Base-by-base conservation (phyloP, 2,888 invertebrate species). In the Bugula neritina region DNA sequence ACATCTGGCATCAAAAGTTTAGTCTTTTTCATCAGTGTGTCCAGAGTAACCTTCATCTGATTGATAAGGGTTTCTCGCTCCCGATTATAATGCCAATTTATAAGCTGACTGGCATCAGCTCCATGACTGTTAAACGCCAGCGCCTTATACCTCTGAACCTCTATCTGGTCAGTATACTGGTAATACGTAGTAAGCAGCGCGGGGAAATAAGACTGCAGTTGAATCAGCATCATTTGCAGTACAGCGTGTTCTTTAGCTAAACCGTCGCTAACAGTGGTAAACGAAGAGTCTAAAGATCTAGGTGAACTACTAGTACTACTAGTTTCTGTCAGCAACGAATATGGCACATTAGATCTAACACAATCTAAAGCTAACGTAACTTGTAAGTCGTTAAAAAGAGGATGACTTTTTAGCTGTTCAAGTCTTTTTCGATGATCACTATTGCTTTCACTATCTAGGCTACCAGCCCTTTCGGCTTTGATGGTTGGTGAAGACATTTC, bases 371-470 rank as follows among this genome's bases (percentile, higher is more conserved):
- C 72, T 0, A 78, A 75, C 0, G 77, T 69, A 31, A 74, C 73
- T 71, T 78, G 76, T n/a, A 79, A 72, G 34, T 79, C 79, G n/a
- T 74, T 69, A 72, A 79, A 78, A 75, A 79, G 77, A 23, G 79
- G 78, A 72, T 79, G 77, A 54, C 74, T 77, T 70, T 76, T 76
- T 23, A 78, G 75, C 31, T 76, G 74, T 1, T 74, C 71, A n/a
- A 78, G 74, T 69, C 76, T 52, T 34, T 35, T 25, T 29, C 72
- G 69, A 35, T 21, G 63, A 63, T 63, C 63, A 5, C 31, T 27
- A 34, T 63, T 31, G 21, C 13, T 31, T 31, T 13, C 21, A 25
- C 5, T 27, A 1, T 63, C 63, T 13, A 5, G 10, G 5, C 5
- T 25, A 10, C 31, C 31, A 13, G 27, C 10, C 13, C 31, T 29